Evolutionary conservation across 53 echinoderm and acorn worm species (phyloP), one percentile per base, ranked within the genome.

Genomic region (Paelopatides confundens): DNA sequence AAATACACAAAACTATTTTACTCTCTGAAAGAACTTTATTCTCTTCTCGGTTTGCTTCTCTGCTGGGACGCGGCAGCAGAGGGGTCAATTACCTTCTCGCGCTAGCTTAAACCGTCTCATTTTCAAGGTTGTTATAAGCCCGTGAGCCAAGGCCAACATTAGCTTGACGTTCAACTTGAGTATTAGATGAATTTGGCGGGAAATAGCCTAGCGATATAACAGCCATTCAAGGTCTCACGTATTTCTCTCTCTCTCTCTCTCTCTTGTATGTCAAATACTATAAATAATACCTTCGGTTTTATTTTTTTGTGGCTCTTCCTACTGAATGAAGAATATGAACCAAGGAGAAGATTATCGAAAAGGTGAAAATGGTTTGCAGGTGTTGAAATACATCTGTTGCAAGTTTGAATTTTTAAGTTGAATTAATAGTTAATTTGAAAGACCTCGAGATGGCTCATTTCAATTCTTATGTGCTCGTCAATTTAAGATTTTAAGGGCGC

Each of bases 371-470:
- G 46, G 74, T 74, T 74, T 74, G 74, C 74, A 74, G 74, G 74
- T 74, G 74, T 8, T 74, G 46, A 74, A 74, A 74, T 74, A 74
- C 74, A 74, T 74, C 74, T 74, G 74, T 74, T 74, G 74, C 74
- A 74, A 74, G 39, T 74, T 74, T 74, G 23, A 74, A 74, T 74
- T 74, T 70, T 74, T 74, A 74, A 74, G 74, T 26, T 40, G 74
- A 38, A 74, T 74, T 74, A 39, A 46, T 13, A 74, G 39, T 46
- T 40, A 74, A 35, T 74, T 43, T 43, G 46, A 9, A 24, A 27
- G 46, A 40, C 74, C 74, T 74, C 39, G 74, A 24, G 39, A 46
- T 2, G 14, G 68, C 34, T 17, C 31, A 9, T 12, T 68, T 68
- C 43, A 43, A 43, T 43, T 43, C 0, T n/a, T 12, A 43, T 43